A percentile compares a stretch with the other conserved stretches of the same genome.
Evolutionary conservation across 2,113 vertebrate species (phyloP).

Genomic region (Conger conger): DNA sequence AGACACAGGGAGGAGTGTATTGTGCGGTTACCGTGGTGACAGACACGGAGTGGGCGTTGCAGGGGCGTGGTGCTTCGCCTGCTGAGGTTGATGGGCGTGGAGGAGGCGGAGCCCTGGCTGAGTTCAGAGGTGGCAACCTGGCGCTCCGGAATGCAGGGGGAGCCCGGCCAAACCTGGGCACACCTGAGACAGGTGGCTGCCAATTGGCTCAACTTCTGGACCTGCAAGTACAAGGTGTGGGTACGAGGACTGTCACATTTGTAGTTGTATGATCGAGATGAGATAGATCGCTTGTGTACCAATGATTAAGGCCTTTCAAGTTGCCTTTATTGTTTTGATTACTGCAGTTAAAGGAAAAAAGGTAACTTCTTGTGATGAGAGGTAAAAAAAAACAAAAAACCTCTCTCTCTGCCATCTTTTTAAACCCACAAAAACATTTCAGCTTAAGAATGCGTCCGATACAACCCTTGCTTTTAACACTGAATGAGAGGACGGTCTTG

Average conservation of each 20-base stretch:
- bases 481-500: not conserved
- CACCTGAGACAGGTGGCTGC: constrained; percentile 43
- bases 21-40: not conserved
- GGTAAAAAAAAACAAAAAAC: too few species aligned
- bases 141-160: constrained; percentile 32
- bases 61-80: constrained; percentile 42
- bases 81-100: constrained; percentile 47
- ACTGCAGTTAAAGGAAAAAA: too few species aligned
- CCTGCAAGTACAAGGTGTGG: constrained; percentile 56
- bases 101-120: constrained; percentile 53
- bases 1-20: not conserved
- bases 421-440: too few species aligned
- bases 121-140: constrained; percentile 47
- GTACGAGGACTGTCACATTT: too few species aligned
- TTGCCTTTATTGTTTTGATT: too few species aligned
- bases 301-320: too few species aligned
- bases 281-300: too few species aligned
- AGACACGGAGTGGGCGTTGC: not conserved
- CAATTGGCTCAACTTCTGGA: constrained; percentile 59
- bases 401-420: too few species aligned
- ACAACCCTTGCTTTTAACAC: not conserved
- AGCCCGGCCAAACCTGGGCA: constrained; percentile 27
- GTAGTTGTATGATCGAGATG: too few species aligned
- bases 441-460: too few species aligned
- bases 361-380: too few species aligned